A percentile compares a stretch with the other conserved stretches of the same genome.
Conservation (phyloP, 2,113 vertebrate species). For the Bujurquina vittata region DNA sequence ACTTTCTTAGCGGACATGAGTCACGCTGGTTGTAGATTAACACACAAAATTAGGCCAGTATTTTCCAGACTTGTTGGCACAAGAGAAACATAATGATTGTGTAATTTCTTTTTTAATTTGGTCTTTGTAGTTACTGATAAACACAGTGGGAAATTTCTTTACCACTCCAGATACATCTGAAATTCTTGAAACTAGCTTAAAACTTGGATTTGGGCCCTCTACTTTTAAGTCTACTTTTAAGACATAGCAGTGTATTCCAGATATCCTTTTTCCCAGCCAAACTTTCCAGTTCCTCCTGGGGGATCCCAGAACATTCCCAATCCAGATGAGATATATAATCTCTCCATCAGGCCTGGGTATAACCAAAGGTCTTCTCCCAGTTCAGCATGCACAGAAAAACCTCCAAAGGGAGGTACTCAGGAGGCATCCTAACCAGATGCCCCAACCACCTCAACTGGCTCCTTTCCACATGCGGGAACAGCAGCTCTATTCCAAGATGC, state of each 20-base stretch:
- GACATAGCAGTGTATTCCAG: background rate
- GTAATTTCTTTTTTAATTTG: background rate
- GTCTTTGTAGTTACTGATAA: background rate
- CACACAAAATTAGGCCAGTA: background rate
- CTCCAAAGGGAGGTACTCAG: background rate
- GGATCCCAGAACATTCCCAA: background rate
- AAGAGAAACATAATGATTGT: background rate
- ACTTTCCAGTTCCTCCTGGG: background rate
- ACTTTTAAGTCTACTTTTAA: no score
- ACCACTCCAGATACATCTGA: background rate
- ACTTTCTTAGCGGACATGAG: background rate
- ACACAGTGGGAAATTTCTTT: background rate
- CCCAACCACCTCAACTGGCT: background rate
- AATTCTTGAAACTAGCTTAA: background rate
- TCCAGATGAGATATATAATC: background rate
- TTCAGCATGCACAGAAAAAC: background rate
- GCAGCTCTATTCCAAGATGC: background rate
- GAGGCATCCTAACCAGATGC: background rate
- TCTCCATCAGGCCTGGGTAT: background rate
- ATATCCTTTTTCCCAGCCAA: background rate
- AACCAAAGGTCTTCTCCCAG: background rate
- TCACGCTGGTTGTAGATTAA: background rate
- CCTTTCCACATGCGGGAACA: accelerated
- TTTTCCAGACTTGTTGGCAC: background rate
- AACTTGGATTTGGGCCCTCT: background rate